Conservation (phyloP, 1,140 invertebrate genomes). For the roundworm (Caenorhabditis elegans) region WBcel235 BX284604.4:9247501-9248000, state of each 20-base stretch:
- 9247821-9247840: conserved; percentile 2
- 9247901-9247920: not conserved
- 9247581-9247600: too few species aligned
- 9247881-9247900: not conserved
- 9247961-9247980: not conserved
- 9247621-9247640: too few species aligned
- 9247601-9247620: too few species aligned
- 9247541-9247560: too few species aligned
- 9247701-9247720: not conserved
- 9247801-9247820: not conserved
- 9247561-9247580: too few species aligned
- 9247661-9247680: not conserved
- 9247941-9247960: not conserved
- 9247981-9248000: conserved; percentile 6
- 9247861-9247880: conserved; percentile 11
- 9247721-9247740: too few species aligned
- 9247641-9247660: conserved; percentile 13
- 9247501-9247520: too few species aligned
- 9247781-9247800: not conserved
- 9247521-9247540: too few species aligned
- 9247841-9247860: conserved; percentile 3
- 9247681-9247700: not conserved
- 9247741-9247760: not conserved
- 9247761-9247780: not conserved
- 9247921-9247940: not conserved